Evolutionary conservation across 2,113 vertebrate genomes (phyloP).

Genomic region (Parus major): DNA sequence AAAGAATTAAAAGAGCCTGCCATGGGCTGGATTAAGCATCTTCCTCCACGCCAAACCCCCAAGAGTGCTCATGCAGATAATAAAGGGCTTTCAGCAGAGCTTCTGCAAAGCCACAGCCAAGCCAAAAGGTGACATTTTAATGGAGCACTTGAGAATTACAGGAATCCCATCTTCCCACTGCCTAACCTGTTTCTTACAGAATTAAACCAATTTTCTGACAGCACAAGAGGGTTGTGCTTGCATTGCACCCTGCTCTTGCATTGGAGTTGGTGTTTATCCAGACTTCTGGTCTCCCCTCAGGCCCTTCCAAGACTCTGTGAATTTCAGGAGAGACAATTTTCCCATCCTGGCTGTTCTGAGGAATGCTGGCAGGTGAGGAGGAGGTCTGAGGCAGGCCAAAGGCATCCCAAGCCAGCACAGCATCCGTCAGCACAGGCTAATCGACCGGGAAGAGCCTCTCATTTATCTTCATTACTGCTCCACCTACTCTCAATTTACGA

Average conservation of each 20-base stretch:
- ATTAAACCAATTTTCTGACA: neutral
- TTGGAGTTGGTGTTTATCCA: neutral
- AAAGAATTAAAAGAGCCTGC: neutral
- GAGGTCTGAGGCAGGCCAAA: neutral
- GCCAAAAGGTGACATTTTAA: neutral
- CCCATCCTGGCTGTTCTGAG: neutral
- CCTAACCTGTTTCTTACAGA: too few relatives aligned
- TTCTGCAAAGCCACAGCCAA: neutral
- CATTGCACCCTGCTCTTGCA: neutral
- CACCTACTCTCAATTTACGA: slow-evolving; percentile 19
- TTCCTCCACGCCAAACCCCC: neutral
- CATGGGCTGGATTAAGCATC: neutral
- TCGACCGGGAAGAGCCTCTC: neutral
- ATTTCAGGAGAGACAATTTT: neutral
- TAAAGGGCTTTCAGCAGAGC: neutral
- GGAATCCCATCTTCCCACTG: neutral
- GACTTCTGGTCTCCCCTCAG: neutral
- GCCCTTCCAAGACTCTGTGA: neutral
- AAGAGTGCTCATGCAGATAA: neutral
- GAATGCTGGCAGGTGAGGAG: slow-evolving; percentile 40
- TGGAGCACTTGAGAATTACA: neutral
- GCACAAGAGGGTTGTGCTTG: neutral
- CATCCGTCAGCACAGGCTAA: neutral
- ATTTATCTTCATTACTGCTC: slow-evolving; percentile 59
- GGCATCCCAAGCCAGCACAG: neutral